phyloP scores from a whole-genome alignment of 1,140 invertebrate genomes.

The Stegodyphus dumicola region DNA sequence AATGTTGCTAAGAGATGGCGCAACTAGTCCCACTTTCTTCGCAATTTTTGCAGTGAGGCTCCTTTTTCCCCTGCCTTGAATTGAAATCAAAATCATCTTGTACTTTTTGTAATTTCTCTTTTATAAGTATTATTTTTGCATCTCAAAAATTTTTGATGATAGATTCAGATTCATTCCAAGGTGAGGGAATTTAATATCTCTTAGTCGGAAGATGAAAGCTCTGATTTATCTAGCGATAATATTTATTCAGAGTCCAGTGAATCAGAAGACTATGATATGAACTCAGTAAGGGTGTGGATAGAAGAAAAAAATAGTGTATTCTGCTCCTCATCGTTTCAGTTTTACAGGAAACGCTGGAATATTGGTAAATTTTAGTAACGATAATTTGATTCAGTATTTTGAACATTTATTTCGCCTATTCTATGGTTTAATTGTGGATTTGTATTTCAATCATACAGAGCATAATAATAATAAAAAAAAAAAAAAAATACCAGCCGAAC shows the following conservation, averaged over 20 bases:
- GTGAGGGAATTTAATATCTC: background rate
- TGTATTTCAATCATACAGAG: slow-evolving; percentile 3
- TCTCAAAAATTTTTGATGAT: background rate
- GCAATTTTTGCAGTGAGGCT: background rate
- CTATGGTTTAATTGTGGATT: slow-evolving; percentile 7
- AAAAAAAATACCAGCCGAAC: background rate
- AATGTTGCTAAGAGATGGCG: background rate
- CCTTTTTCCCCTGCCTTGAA: background rate
- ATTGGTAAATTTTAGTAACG: slow-evolving; percentile 8
- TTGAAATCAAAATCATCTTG: background rate
- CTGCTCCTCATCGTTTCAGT: slow-evolving; percentile 15
- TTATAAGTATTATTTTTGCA: background rate
- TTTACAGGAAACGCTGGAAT: slow-evolving; percentile 18
- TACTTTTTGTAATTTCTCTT: background rate
- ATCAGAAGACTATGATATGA: slow-evolving; percentile 12
- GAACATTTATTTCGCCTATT: slow-evolving; percentile 10
- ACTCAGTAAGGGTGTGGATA: background rate
- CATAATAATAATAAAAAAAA: too few relatives aligned
- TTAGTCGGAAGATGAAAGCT: background rate
- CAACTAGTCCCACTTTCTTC: background rate
- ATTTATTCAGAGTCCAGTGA: slow-evolving; percentile 21
- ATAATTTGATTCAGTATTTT: slow-evolving; percentile 20
- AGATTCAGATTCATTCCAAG: background rate
- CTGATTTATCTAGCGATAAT: background rate
- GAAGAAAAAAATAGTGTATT: slow-evolving; percentile 19